Base-by-base conservation (phyloP, 2,797 vertebrate genomes). In the Pristis pectinata region DNA sequence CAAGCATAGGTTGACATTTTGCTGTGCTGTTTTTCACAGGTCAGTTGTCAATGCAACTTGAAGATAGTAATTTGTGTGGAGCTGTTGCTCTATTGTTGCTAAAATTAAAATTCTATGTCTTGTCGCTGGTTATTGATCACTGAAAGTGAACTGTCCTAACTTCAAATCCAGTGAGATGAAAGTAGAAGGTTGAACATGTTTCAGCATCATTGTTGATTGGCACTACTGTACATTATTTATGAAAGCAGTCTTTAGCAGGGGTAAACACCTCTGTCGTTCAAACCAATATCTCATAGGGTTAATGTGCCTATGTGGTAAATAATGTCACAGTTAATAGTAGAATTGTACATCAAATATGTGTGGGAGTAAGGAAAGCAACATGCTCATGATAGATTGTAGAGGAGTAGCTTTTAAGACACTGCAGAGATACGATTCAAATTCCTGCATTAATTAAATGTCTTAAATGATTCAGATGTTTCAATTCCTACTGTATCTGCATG, bases 11-110 rank as follows among this genome's bases (percentile, higher is more conserved):
- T 97, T 96, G 96, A 95, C 96, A 95, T 96, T 96, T 95, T 96
- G 97, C 98, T 97, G 98, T 97, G 97, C 97, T 96, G 96, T 96
- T 95, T 96, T 97, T 97, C 97, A 98, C 97, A 97, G 98, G 98
- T 98, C 98, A 97, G 96, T 97, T 98, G 98, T 98, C 98, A 97
- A 96, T 97, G 96, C 98, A 98, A 98, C 97, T 97, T 98, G 97
- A 98, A 97, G 98, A 98, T 98, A 96, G 98, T 98, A 98, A 98
- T 98, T 98, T 97, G 98, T 97, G 97, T 98, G 97, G 98, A 98
- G 98, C 98, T 98, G 96, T n/a, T 97, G 98, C 98, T 98, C 98
- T 97, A 97, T 96, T 96, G 97, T 98, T 97, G 98, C 97, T 98
- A 98, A 98, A 97, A 97, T 98, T 98, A 98, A 98, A 98, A 97